A percentile compares a stretch with the other conserved stretches of the same genome.
These are phyloP conservation scores for Danio tinwini DNA, from an alignment of 2,797 vertebrate species.

Conservation along the genomic window DNA sequence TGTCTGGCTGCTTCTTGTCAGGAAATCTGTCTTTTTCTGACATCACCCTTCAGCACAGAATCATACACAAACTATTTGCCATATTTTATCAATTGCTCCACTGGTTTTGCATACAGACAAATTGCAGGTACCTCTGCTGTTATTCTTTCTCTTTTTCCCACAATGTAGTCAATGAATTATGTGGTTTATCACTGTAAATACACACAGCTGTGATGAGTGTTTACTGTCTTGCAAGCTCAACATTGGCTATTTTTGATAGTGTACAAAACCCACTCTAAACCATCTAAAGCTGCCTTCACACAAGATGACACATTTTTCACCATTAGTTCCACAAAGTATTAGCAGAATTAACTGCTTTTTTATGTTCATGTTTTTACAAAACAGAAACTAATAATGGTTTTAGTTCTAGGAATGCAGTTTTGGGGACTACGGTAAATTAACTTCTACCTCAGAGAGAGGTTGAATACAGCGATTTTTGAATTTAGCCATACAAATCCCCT, in stretches of 20 bases:
- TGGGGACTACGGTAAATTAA: too few relatives aligned
- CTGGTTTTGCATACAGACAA: not conserved
- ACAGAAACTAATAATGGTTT: too few relatives aligned
- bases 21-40: not conserved
- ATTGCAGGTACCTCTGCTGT: not conserved
- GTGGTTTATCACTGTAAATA: not conserved
- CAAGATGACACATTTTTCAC: too few relatives aligned
- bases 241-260: not conserved
- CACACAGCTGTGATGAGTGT: not conserved
- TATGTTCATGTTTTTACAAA: too few relatives aligned
- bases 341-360: too few relatives aligned
- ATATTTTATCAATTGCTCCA: not conserved
- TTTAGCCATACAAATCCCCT: too few relatives aligned
- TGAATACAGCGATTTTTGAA: too few relatives aligned
- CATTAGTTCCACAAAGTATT: too few relatives aligned
- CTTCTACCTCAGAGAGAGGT: too few relatives aligned
- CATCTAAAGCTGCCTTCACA: not conserved
- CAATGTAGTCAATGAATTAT: not conserved
- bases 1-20: slow-evolving; percentile 1
- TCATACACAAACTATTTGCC: not conserved
- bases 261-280: not conserved
- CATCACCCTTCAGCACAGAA: not conserved
- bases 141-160: not conserved
- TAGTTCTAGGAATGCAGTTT: too few relatives aligned
- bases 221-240: not conserved